These are phyloP conservation scores for Carassius carassius DNA, from an alignment of 2,113 vertebrate species.

Conservation along the genomic window DNA sequence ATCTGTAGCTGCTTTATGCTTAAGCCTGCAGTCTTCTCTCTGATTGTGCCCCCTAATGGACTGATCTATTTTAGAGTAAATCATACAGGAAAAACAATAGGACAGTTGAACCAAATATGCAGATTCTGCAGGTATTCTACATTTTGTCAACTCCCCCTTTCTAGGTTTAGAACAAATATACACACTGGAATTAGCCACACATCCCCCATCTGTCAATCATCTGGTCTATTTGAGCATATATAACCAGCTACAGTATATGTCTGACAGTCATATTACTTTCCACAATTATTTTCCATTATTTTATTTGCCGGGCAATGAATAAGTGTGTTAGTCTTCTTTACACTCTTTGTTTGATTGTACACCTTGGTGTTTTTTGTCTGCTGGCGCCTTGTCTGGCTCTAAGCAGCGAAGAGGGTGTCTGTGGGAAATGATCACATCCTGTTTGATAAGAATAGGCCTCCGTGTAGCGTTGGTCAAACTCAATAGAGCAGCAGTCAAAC, in stretches of 20 bases:
- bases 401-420: conserved; percentile 40
- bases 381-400: conserved; percentile 33
- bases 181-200: background rate
- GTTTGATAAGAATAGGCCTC: conserved; percentile 78
- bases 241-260: background rate
- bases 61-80: conserved; percentile 36
- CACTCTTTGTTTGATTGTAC: conserved; percentile 20
- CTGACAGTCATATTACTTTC: background rate
- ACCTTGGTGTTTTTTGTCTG: conserved; percentile 15
- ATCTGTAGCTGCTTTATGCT: conserved; percentile 20
- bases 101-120: conserved; percentile 23
- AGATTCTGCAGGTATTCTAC: conserved; percentile 12
- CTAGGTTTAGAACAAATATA: conserved; percentile 1
- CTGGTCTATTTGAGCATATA: background rate
- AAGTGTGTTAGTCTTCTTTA: background rate
- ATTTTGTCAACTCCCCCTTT: conserved; percentile 27
- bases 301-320: background rate
- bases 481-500: conserved; percentile 60
- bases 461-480: conserved; percentile 63
- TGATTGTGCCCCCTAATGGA: conserved; percentile 59
- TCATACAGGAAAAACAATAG: background rate
- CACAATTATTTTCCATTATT: background rate
- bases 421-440: conserved; percentile 72
- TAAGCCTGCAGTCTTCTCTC: conserved; percentile 7
- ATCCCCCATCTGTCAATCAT: background rate